Percentiles rank a stretch among this genome's conserved stretches.
Conservation (phyloP, 2,888 invertebrate genomes). For the Polymixis flavicincta region DNA sequence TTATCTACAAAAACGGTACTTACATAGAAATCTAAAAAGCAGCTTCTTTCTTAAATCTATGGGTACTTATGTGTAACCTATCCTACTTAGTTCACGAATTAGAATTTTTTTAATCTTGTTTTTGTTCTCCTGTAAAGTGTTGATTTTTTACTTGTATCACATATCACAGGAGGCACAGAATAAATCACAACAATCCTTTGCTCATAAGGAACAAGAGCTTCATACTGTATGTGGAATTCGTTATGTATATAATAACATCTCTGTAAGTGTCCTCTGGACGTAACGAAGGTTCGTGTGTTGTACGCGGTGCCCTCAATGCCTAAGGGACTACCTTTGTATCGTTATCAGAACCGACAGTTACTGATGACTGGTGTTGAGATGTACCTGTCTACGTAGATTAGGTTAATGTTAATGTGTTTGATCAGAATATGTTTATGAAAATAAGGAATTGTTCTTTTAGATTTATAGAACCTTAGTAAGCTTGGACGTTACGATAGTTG, state of each 20-base stretch:
- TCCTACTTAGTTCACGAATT: too few species aligned
- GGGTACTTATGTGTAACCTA: too few species aligned
- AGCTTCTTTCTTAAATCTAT: too few species aligned
- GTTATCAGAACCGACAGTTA: constrained; percentile 36
- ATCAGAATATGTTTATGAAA: background rate
- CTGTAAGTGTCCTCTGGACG: constrained; percentile 25
- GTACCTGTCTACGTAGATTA: constrained; percentile 17
- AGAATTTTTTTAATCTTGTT: too few species aligned
- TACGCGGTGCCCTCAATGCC: constrained; percentile 18
- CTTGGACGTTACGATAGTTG: background rate
- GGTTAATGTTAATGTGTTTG: background rate
- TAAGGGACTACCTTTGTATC: constrained; percentile 27
- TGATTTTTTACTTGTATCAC: too few species aligned
- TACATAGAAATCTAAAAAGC: too few species aligned
- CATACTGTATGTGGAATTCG: background rate
- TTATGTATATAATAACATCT: constrained; percentile 47
- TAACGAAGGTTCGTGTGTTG: constrained; percentile 23
- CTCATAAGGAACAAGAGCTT: background rate
- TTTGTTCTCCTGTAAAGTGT: too few species aligned
- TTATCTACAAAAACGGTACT: too few species aligned
- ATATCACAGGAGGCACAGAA: too few species aligned
- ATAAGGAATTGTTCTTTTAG: background rate
- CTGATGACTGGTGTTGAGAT: constrained; percentile 16
- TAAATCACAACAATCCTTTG: constrained; percentile 19
- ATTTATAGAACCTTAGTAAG: background rate